Evolutionary conservation across 2,888 invertebrate genomes (phyloP), one percentile per base, ranked within the genome.

Genomic region (Aphodius granarius): DNA sequence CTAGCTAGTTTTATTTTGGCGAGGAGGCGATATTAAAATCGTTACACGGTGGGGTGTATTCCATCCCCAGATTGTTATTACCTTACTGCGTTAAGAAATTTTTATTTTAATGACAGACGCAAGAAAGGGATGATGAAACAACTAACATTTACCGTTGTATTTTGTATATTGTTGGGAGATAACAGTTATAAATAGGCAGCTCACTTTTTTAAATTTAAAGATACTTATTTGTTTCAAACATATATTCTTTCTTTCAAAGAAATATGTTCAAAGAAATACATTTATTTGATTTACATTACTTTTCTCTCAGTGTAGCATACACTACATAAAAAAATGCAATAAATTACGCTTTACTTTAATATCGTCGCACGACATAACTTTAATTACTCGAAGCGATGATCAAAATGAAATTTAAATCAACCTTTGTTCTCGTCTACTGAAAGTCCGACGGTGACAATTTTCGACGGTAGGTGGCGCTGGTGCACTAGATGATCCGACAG

Each of bases 11-110:
- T 68, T 68, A 20, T 68, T 68, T 19, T 68, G 19, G 22, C 18
- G n/a, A 9, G 15, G 68, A n/a, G 20, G 20, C 68, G 68, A 68
- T 68, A 68, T 68, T 68, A 68, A 68, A 68, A 68, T 68, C 21
- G 20, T 68, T 22, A 21, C 68, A 20, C 20, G 19, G n/a, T 19
- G 21, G 22, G 21, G 22, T 21, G 20, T 16, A n/a, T 19, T 19
- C 20, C 68, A n/a, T 6, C 68, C 21, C 20, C 68, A 6, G n/a
- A 5, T 15, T 21, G 68, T 22, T 20, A 68, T 66, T 68, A 20
- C 20, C 22, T 68, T n/a, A n/a, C n/a, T n/a, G n/a, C n/a, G n/a
- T n/a, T n/a, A n/a, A n/a, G n/a, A n/a, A n/a, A n/a, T n/a, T n/a
- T n/a, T n/a, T n/a, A n/a, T n/a, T n/a, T n/a, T n/a, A n/a, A n/a